Percentiles rank a stretch among this genome's conserved stretches.
Evolutionary conservation across 2,113 vertebrate genomes (phyloP).

Genomic region (Motacilla tschutschensis): DNA sequence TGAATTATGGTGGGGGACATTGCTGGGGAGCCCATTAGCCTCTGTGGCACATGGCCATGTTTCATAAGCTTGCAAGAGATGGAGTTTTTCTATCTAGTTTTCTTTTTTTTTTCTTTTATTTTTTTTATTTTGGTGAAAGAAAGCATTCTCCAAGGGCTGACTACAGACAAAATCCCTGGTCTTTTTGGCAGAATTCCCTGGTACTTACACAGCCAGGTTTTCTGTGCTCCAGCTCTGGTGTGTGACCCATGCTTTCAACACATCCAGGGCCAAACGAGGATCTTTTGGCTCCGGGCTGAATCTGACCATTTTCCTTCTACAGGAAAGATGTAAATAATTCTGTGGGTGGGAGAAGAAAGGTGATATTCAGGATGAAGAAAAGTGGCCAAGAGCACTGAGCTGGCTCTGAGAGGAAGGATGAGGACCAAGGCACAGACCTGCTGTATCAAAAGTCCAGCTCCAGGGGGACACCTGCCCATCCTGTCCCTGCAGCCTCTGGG

Average conservation of each 20-base stretch:
- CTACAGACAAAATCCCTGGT: not conserved
- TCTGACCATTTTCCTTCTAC: not conserved
- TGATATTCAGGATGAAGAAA: not conserved
- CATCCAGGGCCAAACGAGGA: not conserved
- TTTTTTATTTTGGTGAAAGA: not conserved
- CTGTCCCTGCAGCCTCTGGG: not conserved
- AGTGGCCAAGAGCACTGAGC: not conserved
- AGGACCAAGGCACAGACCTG: not conserved
- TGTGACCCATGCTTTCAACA: not conserved
- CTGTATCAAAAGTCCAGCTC: not conserved
- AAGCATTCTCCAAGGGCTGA: constrained; percentile 4
- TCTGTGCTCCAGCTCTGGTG: not conserved
- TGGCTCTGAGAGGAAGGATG: not conserved
- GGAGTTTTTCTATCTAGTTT: not conserved
- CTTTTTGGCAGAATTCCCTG: constrained; percentile 13
- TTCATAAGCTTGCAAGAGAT: not conserved
- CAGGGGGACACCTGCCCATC: not conserved
- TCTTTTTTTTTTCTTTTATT: not conserved
- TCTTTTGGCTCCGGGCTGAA: not conserved
- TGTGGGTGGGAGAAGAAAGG: not conserved
- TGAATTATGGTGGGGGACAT: not conserved
- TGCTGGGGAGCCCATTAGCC: not conserved
- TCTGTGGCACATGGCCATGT: not conserved
- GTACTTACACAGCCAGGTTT: not conserved
- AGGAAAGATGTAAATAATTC: not conserved